These are phyloP conservation scores for Philhelius pedissequus DNA, from an alignment of 2,888 invertebrate species.

Conservation along the genomic window DNA sequence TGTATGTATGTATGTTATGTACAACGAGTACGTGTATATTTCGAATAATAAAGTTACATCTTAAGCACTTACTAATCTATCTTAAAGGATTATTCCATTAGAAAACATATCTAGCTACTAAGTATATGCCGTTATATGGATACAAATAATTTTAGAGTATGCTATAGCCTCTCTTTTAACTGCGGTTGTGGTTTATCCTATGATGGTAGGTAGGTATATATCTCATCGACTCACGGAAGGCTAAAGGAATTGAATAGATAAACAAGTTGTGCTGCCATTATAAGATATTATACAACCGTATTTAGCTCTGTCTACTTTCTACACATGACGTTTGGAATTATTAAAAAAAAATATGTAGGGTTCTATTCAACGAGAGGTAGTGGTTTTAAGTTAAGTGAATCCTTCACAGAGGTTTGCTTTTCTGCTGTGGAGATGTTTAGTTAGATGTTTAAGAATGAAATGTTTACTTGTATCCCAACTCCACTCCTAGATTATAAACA, in stretches of 20 bases:
- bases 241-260: slow-evolving; percentile 55
- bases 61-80: slow-evolving; percentile 46
- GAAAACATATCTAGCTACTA: slow-evolving; percentile 30
- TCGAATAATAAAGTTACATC: slow-evolving; percentile 1
- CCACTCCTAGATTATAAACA: not conserved
- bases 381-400: not conserved
- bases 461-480: not conserved
- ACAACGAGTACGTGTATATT: not conserved
- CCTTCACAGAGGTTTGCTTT: not conserved
- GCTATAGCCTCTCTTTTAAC: slow-evolving; percentile 33
- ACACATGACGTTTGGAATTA: not conserved
- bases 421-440: not conserved
- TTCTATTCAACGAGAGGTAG: not conserved
- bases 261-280: slow-evolving; percentile 54
- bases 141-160: slow-evolving; percentile 42
- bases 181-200: slow-evolving; percentile 16
- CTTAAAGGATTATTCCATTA: slow-evolving; percentile 59
- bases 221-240: slow-evolving; percentile 22
- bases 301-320: not conserved
- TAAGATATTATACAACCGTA: slow-evolving; percentile 11
- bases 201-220: not conserved
- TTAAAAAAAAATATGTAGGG: not conserved
- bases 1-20: no score
- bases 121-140: not conserved
- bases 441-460: not conserved